These are phyloP conservation scores for Pachyuromys duprasi DNA, from an alignment of 2,797 vertebrate species.

Conservation along the genomic window DNA sequence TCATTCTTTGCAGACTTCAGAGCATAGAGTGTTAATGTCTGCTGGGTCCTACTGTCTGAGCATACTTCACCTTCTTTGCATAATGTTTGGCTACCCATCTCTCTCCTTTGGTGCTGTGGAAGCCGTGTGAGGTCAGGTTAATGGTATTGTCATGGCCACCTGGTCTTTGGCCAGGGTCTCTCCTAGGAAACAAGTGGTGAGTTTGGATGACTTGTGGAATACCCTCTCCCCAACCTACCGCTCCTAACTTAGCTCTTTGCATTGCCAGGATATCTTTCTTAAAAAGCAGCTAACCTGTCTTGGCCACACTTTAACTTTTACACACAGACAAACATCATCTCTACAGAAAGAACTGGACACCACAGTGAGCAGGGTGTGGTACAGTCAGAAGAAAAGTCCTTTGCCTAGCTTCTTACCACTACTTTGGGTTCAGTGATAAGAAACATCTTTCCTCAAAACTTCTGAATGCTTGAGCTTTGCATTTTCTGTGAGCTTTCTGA, in stretches of 20 bases:
- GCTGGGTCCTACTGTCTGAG: neutral
- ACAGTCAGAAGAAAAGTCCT: neutral
- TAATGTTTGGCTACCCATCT: neutral
- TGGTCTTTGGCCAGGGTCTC: neutral
- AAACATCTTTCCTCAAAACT: neutral
- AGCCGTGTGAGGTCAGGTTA: neutral
- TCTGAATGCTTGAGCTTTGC: neutral
- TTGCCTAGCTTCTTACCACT: neutral
- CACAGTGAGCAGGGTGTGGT: neutral
- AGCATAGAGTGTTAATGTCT: neutral
- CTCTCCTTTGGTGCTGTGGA: neutral
- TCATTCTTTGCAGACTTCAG: neutral
- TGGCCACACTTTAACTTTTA: neutral
- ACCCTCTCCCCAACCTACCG: fast-evolving
- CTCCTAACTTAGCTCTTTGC: neutral
- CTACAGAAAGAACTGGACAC: neutral
- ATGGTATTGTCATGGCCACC: fast-evolving
- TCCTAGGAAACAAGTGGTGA: neutral
- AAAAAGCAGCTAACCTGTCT: neutral
- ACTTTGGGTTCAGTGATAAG: neutral
- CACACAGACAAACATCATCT: neutral
- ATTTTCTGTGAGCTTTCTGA: neutral
- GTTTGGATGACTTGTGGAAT: neutral
- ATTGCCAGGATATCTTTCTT: neutral
- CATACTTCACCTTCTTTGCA: neutral